Evolutionary conservation across 2,888 invertebrate species (phyloP).

Genomic region (Eristalis arbustorum): DNA sequence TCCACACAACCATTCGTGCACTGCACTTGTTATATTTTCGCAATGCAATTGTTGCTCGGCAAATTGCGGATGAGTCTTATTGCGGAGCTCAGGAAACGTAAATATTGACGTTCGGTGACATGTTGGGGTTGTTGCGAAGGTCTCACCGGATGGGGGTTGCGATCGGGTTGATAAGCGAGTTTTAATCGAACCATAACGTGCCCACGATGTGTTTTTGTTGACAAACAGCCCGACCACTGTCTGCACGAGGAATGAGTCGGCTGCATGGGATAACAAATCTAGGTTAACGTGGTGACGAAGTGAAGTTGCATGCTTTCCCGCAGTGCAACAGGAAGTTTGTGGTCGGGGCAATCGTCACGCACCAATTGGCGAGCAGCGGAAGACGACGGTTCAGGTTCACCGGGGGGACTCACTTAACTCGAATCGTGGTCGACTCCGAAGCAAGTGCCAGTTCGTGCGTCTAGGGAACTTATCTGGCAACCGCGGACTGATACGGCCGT

Average conservation of each 20-base stretch:
- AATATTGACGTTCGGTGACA: slow-evolving; percentile 43
- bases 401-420: background rate
- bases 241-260: background rate
- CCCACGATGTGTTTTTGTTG: background rate
- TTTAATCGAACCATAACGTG: background rate
- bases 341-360: slow-evolving; percentile 60
- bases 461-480: background rate
- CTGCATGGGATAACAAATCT: slow-evolving; percentile 47
- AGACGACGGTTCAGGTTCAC: slow-evolving; percentile 1
- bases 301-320: slow-evolving; percentile 47
- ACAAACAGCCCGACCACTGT: background rate
- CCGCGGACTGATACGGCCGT: background rate
- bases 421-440: background rate
- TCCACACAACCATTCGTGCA: background rate
- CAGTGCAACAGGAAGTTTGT: slow-evolving; percentile 54
- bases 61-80: slow-evolving; percentile 32
- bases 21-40: slow-evolving; percentile 49
- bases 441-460: background rate
- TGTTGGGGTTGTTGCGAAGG: slow-evolving; percentile 31
- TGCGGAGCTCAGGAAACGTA: slow-evolving; percentile 48
- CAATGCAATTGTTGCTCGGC: slow-evolving; percentile 57
- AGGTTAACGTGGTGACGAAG: slow-evolving; percentile 58
- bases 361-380: slow-evolving; percentile 34
- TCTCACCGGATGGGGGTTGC: background rate
- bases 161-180: background rate